A percentile compares a stretch with the other conserved stretches of the same genome.
Conservation (phyloP, 2,797 vertebrate species). For the Florisuga fusca region DNA sequence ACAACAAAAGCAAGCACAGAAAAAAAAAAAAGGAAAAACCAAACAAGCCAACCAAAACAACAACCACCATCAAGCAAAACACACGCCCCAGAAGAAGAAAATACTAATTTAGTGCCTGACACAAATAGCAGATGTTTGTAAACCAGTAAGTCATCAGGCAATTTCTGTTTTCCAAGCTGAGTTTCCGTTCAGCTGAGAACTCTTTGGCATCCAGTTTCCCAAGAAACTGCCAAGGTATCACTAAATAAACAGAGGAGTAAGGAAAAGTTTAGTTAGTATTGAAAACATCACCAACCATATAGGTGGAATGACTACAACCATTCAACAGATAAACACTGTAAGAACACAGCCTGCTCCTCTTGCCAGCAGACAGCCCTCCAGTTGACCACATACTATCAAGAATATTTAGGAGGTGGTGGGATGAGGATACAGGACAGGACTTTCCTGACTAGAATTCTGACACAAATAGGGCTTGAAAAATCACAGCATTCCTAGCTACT, state of each 20-base stretch:
- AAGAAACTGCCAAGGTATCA: not conserved
- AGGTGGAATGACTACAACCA: not conserved
- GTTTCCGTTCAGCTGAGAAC: not conserved
- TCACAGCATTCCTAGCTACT: not conserved
- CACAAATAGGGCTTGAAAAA: not conserved
- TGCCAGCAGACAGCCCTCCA: not conserved
- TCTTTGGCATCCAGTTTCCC: not conserved
- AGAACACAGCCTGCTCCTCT: not conserved
- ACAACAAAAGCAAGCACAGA: too few relatives aligned
- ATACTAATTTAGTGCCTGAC: not conserved
- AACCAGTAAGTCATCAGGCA: not conserved
- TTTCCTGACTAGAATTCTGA: not conserved
- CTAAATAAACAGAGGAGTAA: not conserved
- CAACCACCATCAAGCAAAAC: not conserved
- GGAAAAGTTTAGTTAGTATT: not conserved
- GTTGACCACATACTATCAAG: not conserved
- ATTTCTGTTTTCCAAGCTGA: not conserved
- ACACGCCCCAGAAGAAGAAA: not conserved
- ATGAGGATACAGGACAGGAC: not conserved
- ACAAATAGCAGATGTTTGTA: not conserved
- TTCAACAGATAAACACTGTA: not conserved
- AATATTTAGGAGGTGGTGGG: rapidly evolving
- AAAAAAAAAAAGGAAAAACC: too few relatives aligned
- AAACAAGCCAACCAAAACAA: not conserved
- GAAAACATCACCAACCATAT: not conserved